A percentile compares a stretch with the other conserved stretches of the same genome.
Evolutionary conservation across 2,888 invertebrate genomes (phyloP).

Genomic region (Agrilus biguttatus): DNA sequence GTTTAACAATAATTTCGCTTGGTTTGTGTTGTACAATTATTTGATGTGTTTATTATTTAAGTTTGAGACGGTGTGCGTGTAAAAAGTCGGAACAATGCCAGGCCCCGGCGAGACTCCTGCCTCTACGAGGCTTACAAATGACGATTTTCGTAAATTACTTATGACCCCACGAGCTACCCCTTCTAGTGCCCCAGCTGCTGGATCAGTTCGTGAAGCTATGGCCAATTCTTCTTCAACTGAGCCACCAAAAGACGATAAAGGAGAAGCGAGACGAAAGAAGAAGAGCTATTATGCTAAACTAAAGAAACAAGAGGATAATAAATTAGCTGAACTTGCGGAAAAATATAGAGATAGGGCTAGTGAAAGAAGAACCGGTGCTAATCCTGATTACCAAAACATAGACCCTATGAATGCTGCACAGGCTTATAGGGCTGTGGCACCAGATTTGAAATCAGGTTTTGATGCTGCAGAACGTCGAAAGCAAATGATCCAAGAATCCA

Average conservation of each 20-base stretch:
- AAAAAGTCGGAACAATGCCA: slow-evolving; percentile 28
- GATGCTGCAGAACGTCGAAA: slow-evolving; percentile 90
- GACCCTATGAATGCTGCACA: slow-evolving; percentile 75
- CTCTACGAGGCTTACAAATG: slow-evolving; percentile 82
- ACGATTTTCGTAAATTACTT: slow-evolving; percentile 88
- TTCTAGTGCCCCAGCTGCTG: slow-evolving; percentile 40
- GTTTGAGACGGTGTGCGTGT: background rate
- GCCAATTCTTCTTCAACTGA: slow-evolving; percentile 35
- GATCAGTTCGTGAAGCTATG: slow-evolving; percentile 55
- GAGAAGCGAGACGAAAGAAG: slow-evolving; percentile 78
- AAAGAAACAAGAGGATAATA: slow-evolving; percentile 90
- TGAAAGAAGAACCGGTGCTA: slow-evolving; percentile 75
- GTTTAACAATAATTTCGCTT: no score
- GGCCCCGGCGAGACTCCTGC: slow-evolving; percentile 44
- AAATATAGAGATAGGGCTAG: slow-evolving; percentile 86
- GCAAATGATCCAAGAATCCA: slow-evolving; percentile 95
- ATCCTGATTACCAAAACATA: slow-evolving; percentile 66
- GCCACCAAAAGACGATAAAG: slow-evolving; percentile 50
- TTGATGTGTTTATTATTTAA: background rate
- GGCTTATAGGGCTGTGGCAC: slow-evolving; percentile 74
- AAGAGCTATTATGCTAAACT: slow-evolving; percentile 88
- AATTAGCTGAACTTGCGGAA: slow-evolving; percentile 83
- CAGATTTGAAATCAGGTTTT: slow-evolving; percentile 84
- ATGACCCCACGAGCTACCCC: slow-evolving; percentile 85
- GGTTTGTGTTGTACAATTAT: slow-evolving; percentile 21